These are phyloP conservation scores for Cabera pusaria DNA, from an alignment of 2,888 invertebrate genomes.

Conservation along the genomic window DNA sequence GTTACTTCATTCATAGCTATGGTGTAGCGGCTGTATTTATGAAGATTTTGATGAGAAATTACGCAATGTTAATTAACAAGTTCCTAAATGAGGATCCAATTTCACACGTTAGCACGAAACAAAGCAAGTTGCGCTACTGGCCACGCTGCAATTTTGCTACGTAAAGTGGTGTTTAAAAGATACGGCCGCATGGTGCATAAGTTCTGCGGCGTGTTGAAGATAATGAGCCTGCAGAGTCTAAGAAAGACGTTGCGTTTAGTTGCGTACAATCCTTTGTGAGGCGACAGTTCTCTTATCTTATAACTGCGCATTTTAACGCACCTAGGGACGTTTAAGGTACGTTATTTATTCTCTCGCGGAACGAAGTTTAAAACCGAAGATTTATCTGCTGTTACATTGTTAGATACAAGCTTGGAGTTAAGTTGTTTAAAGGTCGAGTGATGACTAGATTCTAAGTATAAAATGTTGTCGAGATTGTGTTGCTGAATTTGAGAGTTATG, in stretches of 20 bases:
- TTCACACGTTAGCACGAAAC: no score
- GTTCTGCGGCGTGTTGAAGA: slow-evolving; percentile 74
- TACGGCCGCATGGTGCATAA: slow-evolving; percentile 68
- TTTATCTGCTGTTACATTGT: slow-evolving; percentile 61
- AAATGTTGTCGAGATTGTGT: slow-evolving; percentile 51
- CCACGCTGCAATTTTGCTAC: slow-evolving; percentile 1
- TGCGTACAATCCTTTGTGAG: slow-evolving; percentile 47
- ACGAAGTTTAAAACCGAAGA: slow-evolving; percentile 64
- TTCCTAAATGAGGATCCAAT: no score
- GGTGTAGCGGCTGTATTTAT: no score
- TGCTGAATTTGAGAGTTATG: slow-evolving; percentile 18
- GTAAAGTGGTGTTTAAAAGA: slow-evolving; percentile 71
- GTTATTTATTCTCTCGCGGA: slow-evolving; percentile 65
- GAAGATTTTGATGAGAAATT: no score
- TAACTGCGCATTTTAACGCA: slow-evolving; percentile 58
- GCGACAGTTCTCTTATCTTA: slow-evolving; percentile 68
- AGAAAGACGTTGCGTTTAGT: slow-evolving; percentile 64
- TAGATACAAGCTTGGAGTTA: slow-evolving; percentile 50
- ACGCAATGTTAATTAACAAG: no score
- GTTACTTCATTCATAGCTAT: no score
- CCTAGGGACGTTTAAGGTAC: slow-evolving; percentile 59
- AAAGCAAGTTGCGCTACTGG: slow-evolving; percentile 9
- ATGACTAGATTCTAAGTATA: slow-evolving; percentile 42
- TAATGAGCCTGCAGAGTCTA: slow-evolving; percentile 69
- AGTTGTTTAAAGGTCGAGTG: slow-evolving; percentile 59